phyloP scores from a whole-genome alignment of 2,888 invertebrate species.

The Charanyca ferruginea region DNA sequence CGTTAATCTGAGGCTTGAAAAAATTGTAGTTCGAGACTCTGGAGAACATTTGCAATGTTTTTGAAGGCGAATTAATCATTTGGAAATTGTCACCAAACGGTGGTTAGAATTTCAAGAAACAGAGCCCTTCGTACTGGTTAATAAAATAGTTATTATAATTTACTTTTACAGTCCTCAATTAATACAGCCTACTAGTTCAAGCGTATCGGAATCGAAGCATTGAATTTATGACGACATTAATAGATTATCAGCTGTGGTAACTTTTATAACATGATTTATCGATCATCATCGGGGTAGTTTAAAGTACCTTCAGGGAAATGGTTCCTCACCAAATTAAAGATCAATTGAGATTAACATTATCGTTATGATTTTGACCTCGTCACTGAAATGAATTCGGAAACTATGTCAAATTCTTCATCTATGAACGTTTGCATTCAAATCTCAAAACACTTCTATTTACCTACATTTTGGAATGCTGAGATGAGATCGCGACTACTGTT shows the following conservation, averaged over 20 bases:
- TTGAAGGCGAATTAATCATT: neutral
- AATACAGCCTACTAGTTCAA: conserved; percentile 3
- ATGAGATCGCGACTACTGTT: too few relatives aligned
- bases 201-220: neutral
- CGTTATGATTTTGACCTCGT: neutral
- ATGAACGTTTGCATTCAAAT: too few relatives aligned
- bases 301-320: conserved; percentile 3
- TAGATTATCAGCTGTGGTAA: conserved; percentile 7
- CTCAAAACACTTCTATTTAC: too few relatives aligned
- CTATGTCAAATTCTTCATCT: neutral
- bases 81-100: too few relatives aligned
- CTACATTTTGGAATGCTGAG: too few relatives aligned
- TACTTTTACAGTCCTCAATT: neutral
- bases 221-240: conserved; percentile 1
- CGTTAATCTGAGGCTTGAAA: conserved; percentile 12
- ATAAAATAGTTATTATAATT: neutral
- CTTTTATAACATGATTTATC: neutral
- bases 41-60: neutral
- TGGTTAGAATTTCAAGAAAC: neutral
- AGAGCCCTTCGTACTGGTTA: neutral
- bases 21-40: neutral
- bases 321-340: neutral
- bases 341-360: neutral
- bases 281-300: conserved; percentile 3
- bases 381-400: neutral